Base-by-base conservation (phyloP, 2,113 vertebrate species). In the Aptenodytes forsteri region DNA sequence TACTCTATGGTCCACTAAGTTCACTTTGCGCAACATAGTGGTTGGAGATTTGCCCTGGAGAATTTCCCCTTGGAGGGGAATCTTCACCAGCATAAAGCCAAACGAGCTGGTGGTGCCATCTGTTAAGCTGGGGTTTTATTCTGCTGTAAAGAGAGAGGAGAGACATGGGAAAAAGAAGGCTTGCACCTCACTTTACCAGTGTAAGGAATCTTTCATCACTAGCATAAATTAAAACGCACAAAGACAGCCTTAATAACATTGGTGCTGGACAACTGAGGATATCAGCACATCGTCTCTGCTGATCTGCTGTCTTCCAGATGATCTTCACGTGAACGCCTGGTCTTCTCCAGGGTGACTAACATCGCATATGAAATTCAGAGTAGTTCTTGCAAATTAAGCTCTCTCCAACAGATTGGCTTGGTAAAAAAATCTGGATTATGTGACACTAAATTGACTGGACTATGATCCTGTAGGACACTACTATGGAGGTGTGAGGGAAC, bases 41-140 rank as follows among this genome's bases (percentile, higher is more conserved):
- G 54, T 5, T 81, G 71, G 89, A 93, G 59, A 93, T 92, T 52
- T 55, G 88, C 86, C 95, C 94, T 87, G 40, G 59, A 96, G 91
- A 96, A 95, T 71, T 61, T 91, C 66, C 70, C 94, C 82, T 81
- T 75, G 46, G 56, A 95, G 70, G 11, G 21, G 62, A 93, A 80
- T 77, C 95, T 91, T 87, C 84, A 87, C 89, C 91, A 95, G 70
- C 58, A 42, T 30, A 91, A 96, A 93, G 64, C 50, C 71, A 81
- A 93, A 96, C 0, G 22, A 93, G 78, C 54, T 91, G 87, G 70
- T 89, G 73, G 81, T 73, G 44, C 94, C 89, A 95, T 95, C 94
- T 96, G 91, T 85, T 95, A 95, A 64, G 7, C 12, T 38, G 81
- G 58, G 38, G 22, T 30, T 91, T 80, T 38, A 83, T 88, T 91